Conservation (phyloP, 2,888 invertebrate species). For the Lepidochitona cinerea region DNA sequence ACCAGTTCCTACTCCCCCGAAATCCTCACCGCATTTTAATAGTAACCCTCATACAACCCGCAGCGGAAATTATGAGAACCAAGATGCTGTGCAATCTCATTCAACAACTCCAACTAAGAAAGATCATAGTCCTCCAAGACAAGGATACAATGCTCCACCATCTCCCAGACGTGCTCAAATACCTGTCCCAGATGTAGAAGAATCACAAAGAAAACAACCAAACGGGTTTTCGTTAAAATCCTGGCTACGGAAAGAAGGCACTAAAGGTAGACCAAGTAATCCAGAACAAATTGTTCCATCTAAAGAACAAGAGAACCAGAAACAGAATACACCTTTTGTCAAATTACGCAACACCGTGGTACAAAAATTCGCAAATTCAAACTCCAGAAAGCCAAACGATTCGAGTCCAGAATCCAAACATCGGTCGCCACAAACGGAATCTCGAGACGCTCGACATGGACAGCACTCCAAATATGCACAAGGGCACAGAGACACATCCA, state of each 20-base stretch:
- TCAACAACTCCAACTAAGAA: background rate
- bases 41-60: background rate
- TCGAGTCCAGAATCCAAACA: background rate
- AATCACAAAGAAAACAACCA: constrained; percentile 34
- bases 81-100: constrained; percentile 15
- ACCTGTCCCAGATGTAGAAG: constrained; percentile 2
- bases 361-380: constrained; percentile 39
- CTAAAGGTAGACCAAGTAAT: constrained; percentile 18
- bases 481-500: background rate
- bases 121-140: background rate
- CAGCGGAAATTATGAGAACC: constrained; percentile 45
- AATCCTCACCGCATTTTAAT: background rate
- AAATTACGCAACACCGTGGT: constrained; percentile 52
- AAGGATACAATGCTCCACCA: constrained; percentile 2
- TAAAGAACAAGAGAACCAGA: background rate
- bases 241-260: constrained; percentile 46
- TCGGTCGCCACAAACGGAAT: background rate
- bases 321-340: constrained; percentile 37
- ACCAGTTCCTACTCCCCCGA: constrained; percentile 44
- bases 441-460: background rate
- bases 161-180: constrained; percentile 13
- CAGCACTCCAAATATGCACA: background rate
- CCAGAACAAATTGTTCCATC: constrained; percentile 27
- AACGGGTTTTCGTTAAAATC: constrained; percentile 52
- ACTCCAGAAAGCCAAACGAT: background rate